Percentiles rank a stretch among this genome's conserved stretches.
Evolutionary conservation across 2,797 vertebrate genomes (phyloP).

Genomic region (Gymnocypris eckloni): DNA sequence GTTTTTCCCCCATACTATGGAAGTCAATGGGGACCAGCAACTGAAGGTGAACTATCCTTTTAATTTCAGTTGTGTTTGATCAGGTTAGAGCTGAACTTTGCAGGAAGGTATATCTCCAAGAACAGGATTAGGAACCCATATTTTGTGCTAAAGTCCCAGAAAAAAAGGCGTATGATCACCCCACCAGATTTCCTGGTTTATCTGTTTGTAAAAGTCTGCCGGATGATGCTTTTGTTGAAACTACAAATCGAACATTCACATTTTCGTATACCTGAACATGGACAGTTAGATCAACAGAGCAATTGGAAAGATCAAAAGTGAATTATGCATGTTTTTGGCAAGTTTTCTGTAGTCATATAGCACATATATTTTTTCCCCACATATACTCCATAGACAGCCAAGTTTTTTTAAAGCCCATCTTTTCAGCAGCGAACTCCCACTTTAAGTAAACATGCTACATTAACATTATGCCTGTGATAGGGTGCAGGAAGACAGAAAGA

Average conservation of each 20-base stretch:
- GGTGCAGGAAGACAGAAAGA: slow-evolving; percentile 5
- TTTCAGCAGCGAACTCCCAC: neutral
- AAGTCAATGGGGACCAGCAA: neutral
- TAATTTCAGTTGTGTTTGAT: slow-evolving; percentile 3
- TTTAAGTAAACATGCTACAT: neutral
- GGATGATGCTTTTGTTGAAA: neutral
- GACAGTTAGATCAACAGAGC: neutral
- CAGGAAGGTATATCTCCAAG: neutral
- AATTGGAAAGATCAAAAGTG: neutral
- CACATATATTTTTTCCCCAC: neutral
- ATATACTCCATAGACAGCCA: neutral
- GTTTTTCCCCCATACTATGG: neutral
- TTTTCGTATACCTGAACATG: neutral
- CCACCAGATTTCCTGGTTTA: neutral
- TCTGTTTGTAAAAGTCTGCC: neutral
- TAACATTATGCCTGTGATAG: slow-evolving; percentile 16
- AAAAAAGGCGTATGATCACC: neutral
- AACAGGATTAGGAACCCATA: neutral
- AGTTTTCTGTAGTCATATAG: no score
- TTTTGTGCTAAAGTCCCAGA: neutral
- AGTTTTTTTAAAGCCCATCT: neutral
- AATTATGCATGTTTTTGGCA: neutral
- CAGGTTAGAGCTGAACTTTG: neutral
- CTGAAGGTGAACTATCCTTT: neutral
- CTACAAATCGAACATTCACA: neutral